Evolutionary conservation across 2,888 invertebrate species (phyloP).

Genomic region (Drosophila cognata): DNA sequence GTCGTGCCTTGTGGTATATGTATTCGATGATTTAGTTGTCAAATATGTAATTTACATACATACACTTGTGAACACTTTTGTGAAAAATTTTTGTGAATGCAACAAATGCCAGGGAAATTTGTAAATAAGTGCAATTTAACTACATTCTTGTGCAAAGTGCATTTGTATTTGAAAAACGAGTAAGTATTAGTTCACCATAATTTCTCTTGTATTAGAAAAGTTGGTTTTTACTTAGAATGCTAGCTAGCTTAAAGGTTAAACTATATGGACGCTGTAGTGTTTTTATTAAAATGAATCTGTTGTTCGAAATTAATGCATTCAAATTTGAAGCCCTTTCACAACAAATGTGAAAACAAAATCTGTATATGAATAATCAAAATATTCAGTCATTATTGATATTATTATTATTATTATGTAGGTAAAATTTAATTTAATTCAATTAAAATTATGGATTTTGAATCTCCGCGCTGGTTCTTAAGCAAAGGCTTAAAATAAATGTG

Average conservation of each 20-base stretch:
- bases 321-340: not conserved
- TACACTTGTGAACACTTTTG: conserved; percentile 44
- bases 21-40: conserved; percentile 16
- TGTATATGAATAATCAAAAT: not conserved
- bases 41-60: conserved; percentile 26
- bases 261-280: not conserved
- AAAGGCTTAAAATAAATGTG: not conserved
- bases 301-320: not conserved
- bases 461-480: not conserved
- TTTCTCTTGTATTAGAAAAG: not conserved
- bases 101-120: conserved; percentile 26
- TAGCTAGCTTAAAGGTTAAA: not conserved
- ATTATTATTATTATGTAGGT: no score
- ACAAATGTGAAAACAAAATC: not conserved
- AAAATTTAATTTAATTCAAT: not conserved
- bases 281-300: not conserved
- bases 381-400: not conserved
- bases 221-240: not conserved
- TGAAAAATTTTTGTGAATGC: conserved; percentile 54
- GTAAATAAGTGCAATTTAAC: conserved; percentile 16
- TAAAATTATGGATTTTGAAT: not conserved
- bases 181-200: conserved; percentile 28
- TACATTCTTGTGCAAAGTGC: conserved; percentile 49
- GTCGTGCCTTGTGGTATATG: conserved; percentile 7
- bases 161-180: conserved; percentile 18